phyloP scores from a whole-genome alignment of 2,113 vertebrate species.

The Ochotona curzoniae region DNA sequence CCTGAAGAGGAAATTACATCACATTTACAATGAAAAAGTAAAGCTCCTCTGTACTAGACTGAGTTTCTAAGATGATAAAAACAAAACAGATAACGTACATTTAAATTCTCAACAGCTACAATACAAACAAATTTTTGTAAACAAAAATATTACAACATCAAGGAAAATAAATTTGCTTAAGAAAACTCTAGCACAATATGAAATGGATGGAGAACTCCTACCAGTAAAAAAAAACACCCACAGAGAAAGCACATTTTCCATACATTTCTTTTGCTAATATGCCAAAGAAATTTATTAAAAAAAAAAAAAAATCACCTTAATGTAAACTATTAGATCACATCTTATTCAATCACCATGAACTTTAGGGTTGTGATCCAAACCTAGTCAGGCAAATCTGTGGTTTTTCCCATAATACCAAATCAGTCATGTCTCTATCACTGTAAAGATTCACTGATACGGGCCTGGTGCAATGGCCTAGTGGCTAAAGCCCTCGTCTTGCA shows the following conservation, averaged over 20 bases:
- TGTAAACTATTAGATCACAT: not conserved
- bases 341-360: not conserved
- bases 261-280: conserved; percentile 39
- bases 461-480: too few relatives aligned
- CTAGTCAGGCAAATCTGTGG: not conserved
- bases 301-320: not conserved
- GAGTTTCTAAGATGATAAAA: conserved; percentile 35
- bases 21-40: conserved; percentile 69
- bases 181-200: not conserved
- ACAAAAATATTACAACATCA: conserved; percentile 48
- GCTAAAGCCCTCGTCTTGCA: too few relatives aligned
- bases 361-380: conserved; percentile 11
- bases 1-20: conserved; percentile 84
- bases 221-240: not conserved
- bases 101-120: conserved; percentile 46
- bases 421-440: not conserved
- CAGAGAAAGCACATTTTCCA: not conserved
- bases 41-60: not conserved
- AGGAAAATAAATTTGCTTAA: conserved; percentile 49
- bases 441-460: not conserved
- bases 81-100: not conserved
- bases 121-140: not conserved
- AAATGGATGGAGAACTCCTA: conserved; percentile 11
- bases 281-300: conserved; percentile 40
- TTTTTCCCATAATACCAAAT: not conserved